Percentiles rank a stretch among this genome's conserved stretches.
These are phyloP conservation scores for Mesoligia furuncula DNA, from an alignment of 2,888 invertebrate genomes.

Conservation along the genomic window DNA sequence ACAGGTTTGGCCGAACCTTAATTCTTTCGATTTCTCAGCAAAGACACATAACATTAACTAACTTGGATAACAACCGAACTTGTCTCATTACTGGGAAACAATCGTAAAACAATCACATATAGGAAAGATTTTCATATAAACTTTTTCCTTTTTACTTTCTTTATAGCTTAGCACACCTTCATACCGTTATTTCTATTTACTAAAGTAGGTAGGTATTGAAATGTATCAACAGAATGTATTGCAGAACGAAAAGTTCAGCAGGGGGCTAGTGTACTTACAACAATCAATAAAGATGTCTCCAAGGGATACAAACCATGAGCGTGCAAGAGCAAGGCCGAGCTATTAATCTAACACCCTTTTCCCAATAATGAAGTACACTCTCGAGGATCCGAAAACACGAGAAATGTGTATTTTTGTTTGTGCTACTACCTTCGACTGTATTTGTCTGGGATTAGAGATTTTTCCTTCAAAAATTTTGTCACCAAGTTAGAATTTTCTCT, in stretches of 20 bases:
- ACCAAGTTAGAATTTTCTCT: no score
- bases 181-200: no score
- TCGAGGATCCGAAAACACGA: neutral
- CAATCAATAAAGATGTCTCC: slow-evolving; percentile 3
- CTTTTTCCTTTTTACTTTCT: neutral
- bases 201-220: no score
- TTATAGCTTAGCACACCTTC: neutral
- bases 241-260: no score
- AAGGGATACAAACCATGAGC: slow-evolving; percentile 1
- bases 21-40: neutral
- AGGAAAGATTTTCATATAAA: neutral
- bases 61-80: neutral
- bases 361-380: slow-evolving; percentile 13
- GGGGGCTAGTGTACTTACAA: neutral
- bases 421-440: neutral
- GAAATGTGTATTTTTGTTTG: neutral
- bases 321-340: neutral
- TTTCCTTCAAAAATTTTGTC: neutral
- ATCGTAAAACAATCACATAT: neutral
- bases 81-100: neutral
- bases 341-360: slow-evolving; percentile 16
- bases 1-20: no score
- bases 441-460: neutral
- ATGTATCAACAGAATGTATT: no score
- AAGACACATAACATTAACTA: neutral